phyloP scores from a whole-genome alignment of 2,797 vertebrate species.

The Macrochelys suwanniensis region DNA sequence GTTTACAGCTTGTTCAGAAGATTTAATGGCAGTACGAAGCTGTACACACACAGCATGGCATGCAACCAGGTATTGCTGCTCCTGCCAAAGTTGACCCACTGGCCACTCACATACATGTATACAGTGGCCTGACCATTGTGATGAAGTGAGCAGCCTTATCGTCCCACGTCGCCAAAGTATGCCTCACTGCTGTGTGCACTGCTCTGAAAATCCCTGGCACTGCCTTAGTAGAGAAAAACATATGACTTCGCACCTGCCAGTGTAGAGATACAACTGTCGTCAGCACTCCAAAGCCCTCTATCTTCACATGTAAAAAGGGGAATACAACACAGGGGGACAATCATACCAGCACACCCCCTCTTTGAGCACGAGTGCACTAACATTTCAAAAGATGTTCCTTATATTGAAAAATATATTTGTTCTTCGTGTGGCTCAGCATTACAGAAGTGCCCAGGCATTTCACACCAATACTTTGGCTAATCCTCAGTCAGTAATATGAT shows the following conservation, averaged over 20 bases:
- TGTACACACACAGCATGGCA: background rate
- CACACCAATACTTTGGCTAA: background rate
- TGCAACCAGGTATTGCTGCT: background rate
- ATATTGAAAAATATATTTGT: background rate
- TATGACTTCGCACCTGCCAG: conserved; percentile 72
- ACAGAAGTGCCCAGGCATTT: background rate
- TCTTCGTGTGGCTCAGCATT: background rate
- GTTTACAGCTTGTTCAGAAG: background rate
- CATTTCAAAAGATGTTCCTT: background rate
- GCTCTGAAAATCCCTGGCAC: conserved; percentile 44
- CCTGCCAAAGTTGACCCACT: background rate
- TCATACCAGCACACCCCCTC: background rate
- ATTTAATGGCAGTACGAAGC: background rate
- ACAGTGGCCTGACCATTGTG: conserved; percentile 4
- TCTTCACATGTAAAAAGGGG: conserved; percentile 43
- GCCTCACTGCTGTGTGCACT: conserved; percentile 51
- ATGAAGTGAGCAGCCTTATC: conserved; percentile 61
- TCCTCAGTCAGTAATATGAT: background rate
- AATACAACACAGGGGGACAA: background rate
- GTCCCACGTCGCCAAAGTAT: conserved; percentile 52
- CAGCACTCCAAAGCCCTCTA: conserved; percentile 62
- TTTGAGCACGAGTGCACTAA: background rate
- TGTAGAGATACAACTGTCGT: conserved; percentile 75
- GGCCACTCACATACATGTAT: background rate
- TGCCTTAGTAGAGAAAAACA: conserved; percentile 68